Conservation (phyloP, 2,113 vertebrate species). For the Calidris pygmaea region DNA sequence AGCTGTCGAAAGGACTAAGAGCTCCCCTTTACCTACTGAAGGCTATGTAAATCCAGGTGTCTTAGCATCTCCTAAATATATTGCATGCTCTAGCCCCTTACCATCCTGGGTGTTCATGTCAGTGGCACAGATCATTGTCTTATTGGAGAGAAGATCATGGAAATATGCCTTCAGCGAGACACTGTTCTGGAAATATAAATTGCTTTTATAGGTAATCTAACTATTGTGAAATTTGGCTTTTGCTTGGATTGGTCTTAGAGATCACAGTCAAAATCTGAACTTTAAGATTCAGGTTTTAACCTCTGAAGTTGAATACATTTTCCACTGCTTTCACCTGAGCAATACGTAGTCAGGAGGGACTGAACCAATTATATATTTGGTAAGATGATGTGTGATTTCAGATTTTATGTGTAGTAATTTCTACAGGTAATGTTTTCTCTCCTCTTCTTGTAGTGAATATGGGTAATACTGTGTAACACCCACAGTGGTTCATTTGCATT, state of each 20-base stretch:
- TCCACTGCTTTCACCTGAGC: not conserved
- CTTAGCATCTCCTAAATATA: rapidly evolving
- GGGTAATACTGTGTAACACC: not conserved
- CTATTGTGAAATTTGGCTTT: not conserved
- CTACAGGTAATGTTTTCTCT: not conserved
- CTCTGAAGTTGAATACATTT: not conserved
- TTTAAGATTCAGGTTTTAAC: not conserved
- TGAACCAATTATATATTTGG: not conserved
- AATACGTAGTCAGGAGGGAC: not conserved
- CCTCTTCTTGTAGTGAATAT: not conserved
- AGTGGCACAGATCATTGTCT: not conserved
- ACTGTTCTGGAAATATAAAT: not conserved
- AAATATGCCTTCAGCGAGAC: not conserved
- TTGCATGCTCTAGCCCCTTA: not conserved
- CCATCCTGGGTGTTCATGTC: not conserved
- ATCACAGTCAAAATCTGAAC: not conserved
- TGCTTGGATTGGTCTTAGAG: not conserved
- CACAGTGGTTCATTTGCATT: not conserved
- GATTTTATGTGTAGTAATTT: not conserved
- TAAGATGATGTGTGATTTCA: not conserved
- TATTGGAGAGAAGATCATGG: not conserved
- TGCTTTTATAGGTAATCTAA: not conserved
- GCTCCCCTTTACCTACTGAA: not conserved
- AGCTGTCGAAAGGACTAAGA: not conserved
- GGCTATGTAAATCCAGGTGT: not conserved